phyloP scores from a whole-genome alignment of 2,113 vertebrate genomes.

The Cardinalis cardinalis region DNA sequence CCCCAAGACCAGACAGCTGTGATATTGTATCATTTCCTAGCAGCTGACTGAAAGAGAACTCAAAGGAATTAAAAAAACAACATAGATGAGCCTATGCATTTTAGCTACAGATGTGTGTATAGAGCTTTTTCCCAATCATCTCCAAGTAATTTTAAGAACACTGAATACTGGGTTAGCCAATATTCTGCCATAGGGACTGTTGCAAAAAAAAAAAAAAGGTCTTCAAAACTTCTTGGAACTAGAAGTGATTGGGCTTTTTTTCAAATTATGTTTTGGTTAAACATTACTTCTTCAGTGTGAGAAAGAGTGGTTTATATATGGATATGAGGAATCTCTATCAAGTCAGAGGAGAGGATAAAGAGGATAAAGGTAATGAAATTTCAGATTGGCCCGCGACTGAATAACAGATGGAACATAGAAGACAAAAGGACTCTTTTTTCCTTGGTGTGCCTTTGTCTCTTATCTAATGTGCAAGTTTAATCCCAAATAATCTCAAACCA shows the following conservation, averaged over 20 bases:
- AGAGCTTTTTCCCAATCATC: background rate
- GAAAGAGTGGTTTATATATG: background rate
- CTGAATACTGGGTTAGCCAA: background rate
- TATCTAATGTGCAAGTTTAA: background rate
- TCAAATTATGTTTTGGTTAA: background rate
- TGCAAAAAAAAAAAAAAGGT: background rate
- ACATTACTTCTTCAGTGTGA: background rate
- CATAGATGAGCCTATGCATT: background rate
- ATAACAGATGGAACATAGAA: background rate
- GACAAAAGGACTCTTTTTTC: background rate
- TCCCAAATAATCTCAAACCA: background rate
- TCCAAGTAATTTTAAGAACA: background rate
- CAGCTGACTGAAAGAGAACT: background rate
- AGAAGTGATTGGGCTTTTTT: background rate
- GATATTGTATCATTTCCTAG: background rate
- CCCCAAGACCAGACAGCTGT: background rate
- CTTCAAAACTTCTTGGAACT: background rate
- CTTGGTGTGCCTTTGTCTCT: background rate
- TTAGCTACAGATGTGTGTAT: background rate
- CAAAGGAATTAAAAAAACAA: background rate
- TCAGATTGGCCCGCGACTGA: background rate
- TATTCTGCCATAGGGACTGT: background rate
- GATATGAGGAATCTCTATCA: background rate
- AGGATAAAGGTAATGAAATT: background rate
- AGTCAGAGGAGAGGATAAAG: background rate